phyloP scores from a whole-genome alignment of 2,888 invertebrate species.

The Nesidiocoris tenuis region DNA sequence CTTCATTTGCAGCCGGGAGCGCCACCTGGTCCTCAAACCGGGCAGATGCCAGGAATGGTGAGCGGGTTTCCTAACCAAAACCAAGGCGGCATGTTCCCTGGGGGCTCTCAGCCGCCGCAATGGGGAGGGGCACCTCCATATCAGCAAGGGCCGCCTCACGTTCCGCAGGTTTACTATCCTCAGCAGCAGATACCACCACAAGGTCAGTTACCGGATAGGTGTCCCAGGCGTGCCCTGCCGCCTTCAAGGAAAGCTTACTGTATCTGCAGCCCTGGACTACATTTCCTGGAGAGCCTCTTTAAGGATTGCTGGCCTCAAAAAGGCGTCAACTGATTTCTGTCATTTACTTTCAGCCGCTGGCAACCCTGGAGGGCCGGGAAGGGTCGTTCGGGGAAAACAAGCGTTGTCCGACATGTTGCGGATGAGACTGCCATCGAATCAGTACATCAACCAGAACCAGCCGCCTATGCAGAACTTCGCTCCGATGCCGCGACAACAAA shows the following conservation, averaged over 20 bases:
- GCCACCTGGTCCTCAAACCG: conserved; percentile 46
- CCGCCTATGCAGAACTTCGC: conserved; percentile 53
- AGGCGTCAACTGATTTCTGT: no score
- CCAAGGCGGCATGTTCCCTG: conserved; percentile 52
- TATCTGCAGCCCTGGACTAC: no score
- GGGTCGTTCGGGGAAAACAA: conserved; percentile 65
- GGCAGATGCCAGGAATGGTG: conserved; percentile 44
- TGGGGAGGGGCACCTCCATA: conserved; percentile 52
- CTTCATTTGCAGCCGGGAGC: conserved; percentile 42
- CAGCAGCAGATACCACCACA: conserved; percentile 52
- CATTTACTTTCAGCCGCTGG: conserved; percentile 31
- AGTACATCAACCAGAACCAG: conserved; percentile 55
- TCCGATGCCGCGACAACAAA: conserved; percentile 56
- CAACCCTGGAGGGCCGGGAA: conserved; percentile 36
- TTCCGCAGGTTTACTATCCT: conserved; percentile 52
- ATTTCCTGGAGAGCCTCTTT: no score
- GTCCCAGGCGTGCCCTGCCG: no score
- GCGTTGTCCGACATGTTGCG: conserved; percentile 83
- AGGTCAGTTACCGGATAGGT: no score
- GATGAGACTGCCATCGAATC: conserved; percentile 60
- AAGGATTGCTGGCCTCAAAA: no score
- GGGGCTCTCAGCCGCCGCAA: conserved; percentile 51
- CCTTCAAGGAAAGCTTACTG: no score
- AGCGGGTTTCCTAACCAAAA: conserved; percentile 46
- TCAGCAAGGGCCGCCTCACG: conserved; percentile 51